These are phyloP conservation scores for Ormyrus thymus DNA, from an alignment of 2,888 invertebrate species.

Conservation along the genomic window DNA sequence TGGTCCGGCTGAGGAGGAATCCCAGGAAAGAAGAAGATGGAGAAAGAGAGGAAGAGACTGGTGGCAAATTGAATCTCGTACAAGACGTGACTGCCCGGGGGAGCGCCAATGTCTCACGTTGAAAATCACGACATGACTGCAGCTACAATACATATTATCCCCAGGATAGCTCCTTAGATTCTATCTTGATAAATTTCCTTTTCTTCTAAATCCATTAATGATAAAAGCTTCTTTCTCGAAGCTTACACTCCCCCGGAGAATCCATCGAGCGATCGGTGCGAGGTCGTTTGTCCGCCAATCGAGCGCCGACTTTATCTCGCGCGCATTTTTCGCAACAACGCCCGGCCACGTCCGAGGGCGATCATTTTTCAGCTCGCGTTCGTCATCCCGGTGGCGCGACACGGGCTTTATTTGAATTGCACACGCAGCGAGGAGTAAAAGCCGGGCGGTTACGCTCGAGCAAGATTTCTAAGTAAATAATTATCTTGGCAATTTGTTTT, in stretches of 20 bases:
- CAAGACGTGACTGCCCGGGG: constrained; percentile 71
- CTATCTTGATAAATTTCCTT: constrained; percentile 32
- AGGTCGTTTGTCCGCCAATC: no score
- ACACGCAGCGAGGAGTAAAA: not conserved
- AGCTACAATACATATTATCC: constrained; percentile 68
- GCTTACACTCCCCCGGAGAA: not conserved
- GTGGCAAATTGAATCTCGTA: constrained; percentile 72
- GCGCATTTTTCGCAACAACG: no score
- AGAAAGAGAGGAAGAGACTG: constrained; percentile 57
- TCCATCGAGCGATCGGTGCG: not conserved
- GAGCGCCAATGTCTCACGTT: constrained; percentile 65
- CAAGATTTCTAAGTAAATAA: constrained; percentile 48
- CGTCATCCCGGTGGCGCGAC: not conserved
- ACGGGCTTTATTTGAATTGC: constrained; percentile 14
- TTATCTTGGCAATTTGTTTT: constrained; percentile 50
- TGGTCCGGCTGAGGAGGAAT: constrained; percentile 12
- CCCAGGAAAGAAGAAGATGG: constrained; percentile 42
- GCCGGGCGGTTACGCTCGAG: constrained; percentile 11
- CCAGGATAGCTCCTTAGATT: constrained; percentile 57
- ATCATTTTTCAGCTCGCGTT: no score
- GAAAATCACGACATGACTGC: constrained; percentile 71
- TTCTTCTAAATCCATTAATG: constrained; percentile 22
- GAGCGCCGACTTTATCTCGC: no score
- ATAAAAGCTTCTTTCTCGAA: not conserved
- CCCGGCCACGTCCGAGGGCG: no score